Conservation (phyloP, 2,113 vertebrate genomes). For the human (Homo sapiens) region GRCh38 chrX:110023501-110024000, state of each 20-base stretch:
- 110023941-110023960: not conserved
- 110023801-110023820: not conserved
- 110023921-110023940: not conserved
- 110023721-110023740: slow-evolving; percentile 19
- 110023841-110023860: not conserved
- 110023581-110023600: not conserved
- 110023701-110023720: not conserved
- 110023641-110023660: not conserved
- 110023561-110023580: not conserved
- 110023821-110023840: not conserved
- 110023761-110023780: not conserved
- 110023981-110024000: not conserved
- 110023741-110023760: not conserved
- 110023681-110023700: not conserved
- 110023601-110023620: not conserved
- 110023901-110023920: not conserved
- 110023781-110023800: not conserved
- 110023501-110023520: slow-evolving; percentile 16
- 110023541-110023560: not conserved
- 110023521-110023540: not conserved
- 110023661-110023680: slow-evolving; percentile 13
- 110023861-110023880: slow-evolving; percentile 21
- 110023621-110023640: not conserved
- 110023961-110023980: not conserved
- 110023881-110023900: not conserved